Evolutionary conservation across 2,113 vertebrate species (phyloP).

Genomic region (Corydoras sp.): DNA sequence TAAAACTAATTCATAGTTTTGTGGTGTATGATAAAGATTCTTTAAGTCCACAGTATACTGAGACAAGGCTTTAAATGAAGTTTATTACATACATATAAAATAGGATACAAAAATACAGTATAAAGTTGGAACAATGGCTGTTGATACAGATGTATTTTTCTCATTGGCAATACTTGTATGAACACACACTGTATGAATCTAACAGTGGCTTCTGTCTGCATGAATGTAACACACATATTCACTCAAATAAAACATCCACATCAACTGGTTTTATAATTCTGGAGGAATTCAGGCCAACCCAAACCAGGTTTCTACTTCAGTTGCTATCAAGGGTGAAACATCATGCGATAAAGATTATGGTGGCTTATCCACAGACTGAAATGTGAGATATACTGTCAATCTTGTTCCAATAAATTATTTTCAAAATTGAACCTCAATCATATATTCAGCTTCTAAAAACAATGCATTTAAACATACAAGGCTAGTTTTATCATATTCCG

Average conservation of each 20-base stretch:
- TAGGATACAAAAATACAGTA: slow-evolving; percentile 95
- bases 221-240: slow-evolving; percentile 65
- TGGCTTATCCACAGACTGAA: slow-evolving; percentile 25
- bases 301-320: slow-evolving; percentile 73
- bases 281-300: slow-evolving; percentile 60
- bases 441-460: slow-evolving; percentile 4
- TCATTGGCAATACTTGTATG: slow-evolving; percentile 88
- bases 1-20: no score
- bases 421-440: slow-evolving; percentile 7
- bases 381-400: slow-evolving; percentile 17
- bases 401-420: neutral
- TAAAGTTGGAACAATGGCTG: slow-evolving; percentile 93
- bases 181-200: slow-evolving; percentile 61
- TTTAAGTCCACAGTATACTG: slow-evolving; percentile 76
- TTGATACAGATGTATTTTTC: slow-evolving; percentile 90
- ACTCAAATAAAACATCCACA: slow-evolving; percentile 54
- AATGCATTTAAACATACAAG: slow-evolving; percentile 14
- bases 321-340: slow-evolving; percentile 78
- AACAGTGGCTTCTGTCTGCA: slow-evolving; percentile 66
- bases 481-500: slow-evolving; percentile 12
- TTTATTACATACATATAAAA: slow-evolving; percentile 87
- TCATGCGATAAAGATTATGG: slow-evolving; percentile 65
- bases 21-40: slow-evolving; percentile 25
- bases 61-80: slow-evolving; percentile 86
- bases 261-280: slow-evolving; percentile 65